Percentiles rank a stretch among this genome's conserved stretches.
phyloP scores from a whole-genome alignment of 2,888 invertebrate species.

The Noctua pronuba region DNA sequence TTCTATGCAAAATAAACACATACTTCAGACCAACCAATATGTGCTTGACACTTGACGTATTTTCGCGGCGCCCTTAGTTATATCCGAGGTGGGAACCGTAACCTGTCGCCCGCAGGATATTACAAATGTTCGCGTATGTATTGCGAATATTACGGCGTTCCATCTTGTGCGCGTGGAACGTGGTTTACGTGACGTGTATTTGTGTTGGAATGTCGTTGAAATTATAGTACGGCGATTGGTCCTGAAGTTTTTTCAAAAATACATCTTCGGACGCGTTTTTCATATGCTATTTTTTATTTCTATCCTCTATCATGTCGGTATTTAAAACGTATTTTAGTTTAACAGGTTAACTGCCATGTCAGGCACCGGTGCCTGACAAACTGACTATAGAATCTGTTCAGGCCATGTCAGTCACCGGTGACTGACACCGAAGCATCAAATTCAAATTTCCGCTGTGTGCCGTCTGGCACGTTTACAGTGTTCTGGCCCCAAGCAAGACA shows the following conservation, averaged over 20 bases:
- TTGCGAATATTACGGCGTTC: constrained; percentile 22
- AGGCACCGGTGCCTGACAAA: too few relatives aligned
- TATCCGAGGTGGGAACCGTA: constrained; percentile 29
- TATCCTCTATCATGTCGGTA: not conserved
- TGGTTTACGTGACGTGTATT: not conserved
- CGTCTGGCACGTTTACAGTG: too few relatives aligned
- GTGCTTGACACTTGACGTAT: constrained; percentile 40
- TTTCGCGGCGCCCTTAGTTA: constrained; percentile 23
- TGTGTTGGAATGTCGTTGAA: constrained; percentile 9
- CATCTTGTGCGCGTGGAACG: not conserved
- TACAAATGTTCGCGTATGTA: constrained; percentile 32
- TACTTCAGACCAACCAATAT: constrained; percentile 3
- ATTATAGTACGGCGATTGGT: not conserved
- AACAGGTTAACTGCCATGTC: too few relatives aligned
- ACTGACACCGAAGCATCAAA: too few relatives aligned
- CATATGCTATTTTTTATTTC: not conserved
- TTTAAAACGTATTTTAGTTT: not conserved
- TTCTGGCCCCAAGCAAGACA: too few relatives aligned
- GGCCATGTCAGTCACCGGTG: too few relatives aligned
- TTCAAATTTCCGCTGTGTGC: too few relatives aligned
- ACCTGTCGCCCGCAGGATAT: constrained; percentile 51
- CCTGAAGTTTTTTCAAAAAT: not conserved
- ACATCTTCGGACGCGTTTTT: not conserved
- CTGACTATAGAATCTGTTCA: too few relatives aligned
- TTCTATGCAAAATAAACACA: constrained; percentile 4